Conservation (phyloP, 1,140 invertebrate species). For the Cephus cinctus region DNA sequence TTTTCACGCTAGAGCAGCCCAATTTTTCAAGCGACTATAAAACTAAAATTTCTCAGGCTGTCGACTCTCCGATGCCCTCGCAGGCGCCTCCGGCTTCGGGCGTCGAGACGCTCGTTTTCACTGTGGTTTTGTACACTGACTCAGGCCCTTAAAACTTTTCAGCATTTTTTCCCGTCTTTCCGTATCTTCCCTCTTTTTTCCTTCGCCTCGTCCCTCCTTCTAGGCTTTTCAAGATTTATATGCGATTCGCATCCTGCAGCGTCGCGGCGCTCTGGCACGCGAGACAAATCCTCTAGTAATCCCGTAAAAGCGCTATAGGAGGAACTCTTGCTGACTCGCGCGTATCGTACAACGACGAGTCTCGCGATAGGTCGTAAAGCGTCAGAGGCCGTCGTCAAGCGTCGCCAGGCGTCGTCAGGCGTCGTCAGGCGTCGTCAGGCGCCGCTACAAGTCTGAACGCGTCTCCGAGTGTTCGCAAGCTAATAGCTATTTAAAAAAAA, state of each 20-base stretch:
- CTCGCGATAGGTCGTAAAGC: too few species aligned
- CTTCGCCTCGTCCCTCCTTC: background rate
- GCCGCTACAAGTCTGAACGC: too few species aligned
- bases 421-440: too few species aligned
- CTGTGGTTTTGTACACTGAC: constrained; percentile 13
- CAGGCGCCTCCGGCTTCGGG: background rate
- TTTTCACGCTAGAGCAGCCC: constrained; percentile 37
- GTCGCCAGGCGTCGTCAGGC: too few species aligned
- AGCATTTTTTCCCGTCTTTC: constrained; percentile 27
- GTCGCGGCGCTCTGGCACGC: constrained; percentile 4
- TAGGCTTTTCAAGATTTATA: constrained; percentile 19
- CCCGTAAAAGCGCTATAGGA: too few species aligned
- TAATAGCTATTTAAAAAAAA: too few species aligned
- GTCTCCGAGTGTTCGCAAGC: too few species aligned
- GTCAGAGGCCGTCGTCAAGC: too few species aligned
- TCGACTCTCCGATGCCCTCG: constrained; percentile 13
- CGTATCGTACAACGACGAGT: too few species aligned
- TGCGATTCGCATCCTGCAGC: constrained; percentile 18
- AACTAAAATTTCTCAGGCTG: constrained; percentile 42
- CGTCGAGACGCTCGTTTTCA: too few species aligned
- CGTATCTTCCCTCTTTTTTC: constrained; percentile 6
- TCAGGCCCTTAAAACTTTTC: constrained; percentile 29
- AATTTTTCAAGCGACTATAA: constrained; percentile 25
- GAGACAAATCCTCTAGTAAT: too few species aligned
- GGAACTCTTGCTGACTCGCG: too few species aligned